Evolutionary conservation across 2,797 vertebrate genomes (phyloP).

Genomic region (Sus cebifrons): DNA sequence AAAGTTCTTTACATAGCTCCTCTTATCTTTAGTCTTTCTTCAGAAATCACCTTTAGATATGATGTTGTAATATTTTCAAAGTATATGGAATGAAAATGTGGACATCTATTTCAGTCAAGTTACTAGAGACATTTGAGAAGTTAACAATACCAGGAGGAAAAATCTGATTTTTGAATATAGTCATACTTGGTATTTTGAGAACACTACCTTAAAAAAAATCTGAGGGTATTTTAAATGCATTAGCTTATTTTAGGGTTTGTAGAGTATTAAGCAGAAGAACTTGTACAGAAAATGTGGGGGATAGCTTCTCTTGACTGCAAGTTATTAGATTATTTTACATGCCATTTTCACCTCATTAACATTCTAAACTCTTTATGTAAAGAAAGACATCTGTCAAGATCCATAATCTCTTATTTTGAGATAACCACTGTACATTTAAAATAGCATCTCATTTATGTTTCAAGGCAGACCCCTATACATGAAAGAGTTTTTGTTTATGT

Average conservation of each 20-base stretch:
- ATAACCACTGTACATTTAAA: constrained; percentile 72
- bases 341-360: constrained; percentile 54
- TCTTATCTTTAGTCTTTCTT: constrained; percentile 51
- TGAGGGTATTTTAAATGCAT: constrained; percentile 37
- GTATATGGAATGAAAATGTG: constrained; percentile 46
- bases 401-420: constrained; percentile 76
- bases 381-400: constrained; percentile 75
- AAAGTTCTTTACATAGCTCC: neutral
- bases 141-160: constrained; percentile 38
- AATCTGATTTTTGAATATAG: constrained; percentile 9
- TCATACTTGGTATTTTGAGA: constrained; percentile 24
- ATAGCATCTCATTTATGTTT: constrained; percentile 59
- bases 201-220: neutral
- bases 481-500: neutral
- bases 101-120: neutral
- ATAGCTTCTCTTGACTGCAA: neutral
- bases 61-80: constrained; percentile 41
- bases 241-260: constrained; percentile 27
- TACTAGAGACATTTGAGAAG: constrained; percentile 42
- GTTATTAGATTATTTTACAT: constrained; percentile 51
- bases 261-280: constrained; percentile 8
- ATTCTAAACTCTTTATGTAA: constrained; percentile 57
- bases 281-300: neutral
- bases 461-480: constrained; percentile 71
- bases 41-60: constrained; percentile 32